Percentiles rank a stretch among this genome's conserved stretches.
These are phyloP conservation scores for Pterostichus madidus DNA, from an alignment of 2,888 invertebrate species.

Conservation along the genomic window DNA sequence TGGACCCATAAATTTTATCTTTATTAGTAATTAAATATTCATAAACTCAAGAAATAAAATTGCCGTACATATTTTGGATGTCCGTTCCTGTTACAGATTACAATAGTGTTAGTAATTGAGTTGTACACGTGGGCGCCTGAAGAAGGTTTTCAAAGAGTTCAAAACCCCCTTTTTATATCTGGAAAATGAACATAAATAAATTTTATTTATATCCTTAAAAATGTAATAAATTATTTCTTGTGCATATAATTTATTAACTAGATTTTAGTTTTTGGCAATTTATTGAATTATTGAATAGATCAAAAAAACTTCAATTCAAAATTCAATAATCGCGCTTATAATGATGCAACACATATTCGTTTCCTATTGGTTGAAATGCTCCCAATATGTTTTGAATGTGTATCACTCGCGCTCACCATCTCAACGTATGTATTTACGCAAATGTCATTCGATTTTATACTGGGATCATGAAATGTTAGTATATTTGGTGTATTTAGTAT, in stretches of 20 bases:
- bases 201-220: neutral
- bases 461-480: conserved; percentile 44
- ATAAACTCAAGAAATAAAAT: neutral
- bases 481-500: neutral
- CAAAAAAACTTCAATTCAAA: too few relatives aligned
- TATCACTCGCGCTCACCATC: neutral
- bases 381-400: conserved; percentile 2
- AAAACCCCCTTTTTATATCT: too few relatives aligned
- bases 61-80: too few relatives aligned
- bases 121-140: too few relatives aligned
- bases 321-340: conserved; percentile 8
- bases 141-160: too few relatives aligned
- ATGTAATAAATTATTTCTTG: too few relatives aligned
- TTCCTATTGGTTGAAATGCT: neutral
- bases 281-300: neutral
- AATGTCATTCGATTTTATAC: conserved; percentile 14
- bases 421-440: conserved; percentile 16
- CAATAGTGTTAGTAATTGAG: too few relatives aligned
- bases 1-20: too few relatives aligned
- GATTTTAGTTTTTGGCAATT: neutral
- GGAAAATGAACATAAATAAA: neutral
- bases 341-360: neutral
- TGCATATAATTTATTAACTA: neutral
- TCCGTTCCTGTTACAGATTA: too few relatives aligned
- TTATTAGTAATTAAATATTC: too few relatives aligned